A percentile compares a stretch with the other conserved stretches of the same genome.
Evolutionary conservation across 2,113 vertebrate species (phyloP).

Genomic region (Puffinus mauretanicus): DNA sequence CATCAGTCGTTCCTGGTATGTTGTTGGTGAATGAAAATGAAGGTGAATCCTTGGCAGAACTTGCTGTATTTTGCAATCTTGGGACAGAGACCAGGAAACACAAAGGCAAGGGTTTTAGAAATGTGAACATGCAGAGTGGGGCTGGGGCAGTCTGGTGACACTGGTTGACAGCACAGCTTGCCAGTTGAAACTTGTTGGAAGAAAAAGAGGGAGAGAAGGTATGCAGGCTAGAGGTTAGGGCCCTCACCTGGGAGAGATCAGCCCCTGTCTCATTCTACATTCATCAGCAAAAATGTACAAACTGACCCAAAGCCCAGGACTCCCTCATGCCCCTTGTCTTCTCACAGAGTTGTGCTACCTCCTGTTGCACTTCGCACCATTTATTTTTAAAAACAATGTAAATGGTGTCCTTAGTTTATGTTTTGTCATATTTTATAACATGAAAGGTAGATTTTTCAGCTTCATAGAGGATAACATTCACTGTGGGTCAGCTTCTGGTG

Average conservation of each 20-base stretch:
- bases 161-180: not conserved
- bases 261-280: not conserved
- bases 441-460: not conserved
- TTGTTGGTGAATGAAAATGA: not conserved
- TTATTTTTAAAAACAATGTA: not conserved
- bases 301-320: not conserved
- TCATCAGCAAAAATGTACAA: not conserved
- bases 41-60: not conserved
- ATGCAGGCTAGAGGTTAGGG: not conserved
- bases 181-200: not conserved
- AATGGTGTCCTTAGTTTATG: not conserved
- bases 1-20: not conserved
- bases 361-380: not conserved
- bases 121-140: not conserved
- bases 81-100: not conserved
- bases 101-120: not conserved
- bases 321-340: accelerated
- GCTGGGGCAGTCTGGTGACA: not conserved
- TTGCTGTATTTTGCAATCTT: not conserved
- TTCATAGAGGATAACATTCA: not conserved
- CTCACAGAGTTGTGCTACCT: not conserved
- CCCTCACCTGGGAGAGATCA: not conserved
- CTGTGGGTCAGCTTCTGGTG: not conserved
- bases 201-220: not conserved
- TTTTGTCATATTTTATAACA: not conserved